These are phyloP conservation scores for Campaea margaritaria DNA, from an alignment of 2,888 invertebrate genomes.

Conservation along the genomic window DNA sequence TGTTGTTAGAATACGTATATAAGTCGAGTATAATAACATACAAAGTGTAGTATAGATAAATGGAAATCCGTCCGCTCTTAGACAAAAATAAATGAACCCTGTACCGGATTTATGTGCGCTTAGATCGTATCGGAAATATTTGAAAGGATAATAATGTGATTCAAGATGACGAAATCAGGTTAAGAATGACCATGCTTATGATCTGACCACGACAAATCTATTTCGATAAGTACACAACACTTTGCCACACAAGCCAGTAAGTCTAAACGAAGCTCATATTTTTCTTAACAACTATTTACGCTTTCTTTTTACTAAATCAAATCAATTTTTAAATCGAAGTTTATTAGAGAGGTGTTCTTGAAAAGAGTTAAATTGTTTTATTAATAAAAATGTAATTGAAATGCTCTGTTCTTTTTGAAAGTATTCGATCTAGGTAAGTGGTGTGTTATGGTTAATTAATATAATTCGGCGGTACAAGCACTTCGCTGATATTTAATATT, in stretches of 20 bases:
- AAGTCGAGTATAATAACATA: constrained; percentile 39
- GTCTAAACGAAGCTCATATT: constrained; percentile 84
- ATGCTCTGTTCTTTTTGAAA: background rate
- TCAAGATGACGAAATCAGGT: constrained; percentile 33
- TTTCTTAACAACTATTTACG: constrained; percentile 79
- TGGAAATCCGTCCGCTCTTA: constrained; percentile 68
- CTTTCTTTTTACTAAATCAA: constrained; percentile 52
- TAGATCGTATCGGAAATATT: constrained; percentile 58
- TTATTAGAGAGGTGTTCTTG: too few relatives aligned
- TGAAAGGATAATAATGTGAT: constrained; percentile 26
- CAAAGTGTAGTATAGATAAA: constrained; percentile 51
- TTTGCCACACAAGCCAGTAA: constrained; percentile 80
- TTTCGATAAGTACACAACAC: constrained; percentile 74
- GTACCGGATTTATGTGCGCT: constrained; percentile 82
- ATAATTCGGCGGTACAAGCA: constrained; percentile 36
- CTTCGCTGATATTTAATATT: constrained; percentile 5
- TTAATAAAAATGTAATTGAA: background rate
- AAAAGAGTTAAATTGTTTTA: background rate
- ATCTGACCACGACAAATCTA: constrained; percentile 57
- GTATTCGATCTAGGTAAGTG: constrained; percentile 7
- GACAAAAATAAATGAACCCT: constrained; percentile 81
- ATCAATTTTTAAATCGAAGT: too few relatives aligned
- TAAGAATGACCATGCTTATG: constrained; percentile 49
- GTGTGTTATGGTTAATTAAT: constrained; percentile 1
- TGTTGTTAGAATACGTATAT: constrained; percentile 52